These are phyloP conservation scores for Eudasyphora cyanicolor DNA, from an alignment of 2,888 invertebrate species.

Conservation along the genomic window DNA sequence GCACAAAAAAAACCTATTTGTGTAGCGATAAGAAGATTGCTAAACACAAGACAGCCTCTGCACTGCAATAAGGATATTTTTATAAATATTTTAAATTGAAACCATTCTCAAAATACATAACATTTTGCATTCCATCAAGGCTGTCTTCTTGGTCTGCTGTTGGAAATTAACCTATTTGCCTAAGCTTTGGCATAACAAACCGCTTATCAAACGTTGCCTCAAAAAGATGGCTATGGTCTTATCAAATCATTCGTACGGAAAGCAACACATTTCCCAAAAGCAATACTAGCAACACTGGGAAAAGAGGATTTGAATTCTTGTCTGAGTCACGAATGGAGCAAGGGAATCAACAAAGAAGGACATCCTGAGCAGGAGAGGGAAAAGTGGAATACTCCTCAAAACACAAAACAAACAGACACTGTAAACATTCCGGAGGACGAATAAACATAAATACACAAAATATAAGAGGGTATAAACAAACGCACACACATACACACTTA, in stretches of 20 bases:
- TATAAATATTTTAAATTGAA: background rate
- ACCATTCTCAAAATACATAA: background rate
- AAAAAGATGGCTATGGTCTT: background rate
- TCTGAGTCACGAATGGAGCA: background rate
- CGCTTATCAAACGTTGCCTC: background rate
- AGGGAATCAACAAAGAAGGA: background rate
- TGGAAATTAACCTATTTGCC: background rate
- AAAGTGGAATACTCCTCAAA: background rate
- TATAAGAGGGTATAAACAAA: background rate
- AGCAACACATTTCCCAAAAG: constrained; percentile 1
- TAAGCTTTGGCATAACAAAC: background rate
- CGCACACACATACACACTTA: background rate
- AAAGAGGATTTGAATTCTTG: background rate
- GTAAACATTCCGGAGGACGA: background rate
- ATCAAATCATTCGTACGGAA: background rate
- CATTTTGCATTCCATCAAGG: background rate
- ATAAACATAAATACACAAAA: background rate
- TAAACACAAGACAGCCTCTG: background rate
- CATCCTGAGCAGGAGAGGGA: background rate
- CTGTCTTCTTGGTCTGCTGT: background rate
- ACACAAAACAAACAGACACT: constrained; percentile 7
- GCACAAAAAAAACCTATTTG: no score
- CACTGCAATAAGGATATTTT: background rate
- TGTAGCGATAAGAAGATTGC: background rate
- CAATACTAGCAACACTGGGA: background rate